Evolutionary conservation across 2,797 vertebrate genomes (phyloP), one percentile per base, ranked within the genome.

Genomic region (Neomorphus geoffroyi): DNA sequence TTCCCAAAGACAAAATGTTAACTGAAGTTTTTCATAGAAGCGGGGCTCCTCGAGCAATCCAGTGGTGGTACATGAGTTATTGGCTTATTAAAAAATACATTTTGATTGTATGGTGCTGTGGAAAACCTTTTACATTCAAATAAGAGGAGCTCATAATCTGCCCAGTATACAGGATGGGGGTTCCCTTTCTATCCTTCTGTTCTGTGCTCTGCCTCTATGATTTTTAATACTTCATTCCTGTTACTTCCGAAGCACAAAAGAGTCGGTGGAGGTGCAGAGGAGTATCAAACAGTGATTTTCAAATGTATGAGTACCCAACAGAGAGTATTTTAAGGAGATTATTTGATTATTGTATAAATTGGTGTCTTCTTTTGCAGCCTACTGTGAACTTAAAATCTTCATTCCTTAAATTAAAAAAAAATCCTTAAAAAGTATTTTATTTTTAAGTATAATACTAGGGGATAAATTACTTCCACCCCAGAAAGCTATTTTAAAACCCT

Each of bases 281-380:
- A 74, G 19, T 18, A 33, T 54, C 17, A 80, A 54, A 80, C 74
- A 80, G 30, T 45, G 58, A 18, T 28, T 92, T 96, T 91, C 64
- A 69, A 72, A 83, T 28, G 18, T 65, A 30, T 56, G n/a, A 86
- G 69, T 87, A 72, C 28, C 81, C 84, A 81, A 70, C 41, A 57
- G 67, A 92, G 51, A 79, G n/a, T 81, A 65, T 86, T 57, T 88
- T 88, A 91, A 62, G 46, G 30, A 79, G 51, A 93, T 87, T 81
- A 91, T 92, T 85, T 89, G 93, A 92, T 95, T 94, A 95, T 77
- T 62, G 7, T 51, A 85, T 28, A 79, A 86, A 92, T 65, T 86
- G 60, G 39, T 73, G 30, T 60, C 14, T 70, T 92, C 39, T 78
- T 90, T 85, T 72, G 51, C 48, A 87, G 18, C 28, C 61, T 86